A percentile compares a stretch with the other conserved stretches of the same genome.
phyloP scores from a whole-genome alignment of 2,113 vertebrate genomes.

The Pica pica region DNA sequence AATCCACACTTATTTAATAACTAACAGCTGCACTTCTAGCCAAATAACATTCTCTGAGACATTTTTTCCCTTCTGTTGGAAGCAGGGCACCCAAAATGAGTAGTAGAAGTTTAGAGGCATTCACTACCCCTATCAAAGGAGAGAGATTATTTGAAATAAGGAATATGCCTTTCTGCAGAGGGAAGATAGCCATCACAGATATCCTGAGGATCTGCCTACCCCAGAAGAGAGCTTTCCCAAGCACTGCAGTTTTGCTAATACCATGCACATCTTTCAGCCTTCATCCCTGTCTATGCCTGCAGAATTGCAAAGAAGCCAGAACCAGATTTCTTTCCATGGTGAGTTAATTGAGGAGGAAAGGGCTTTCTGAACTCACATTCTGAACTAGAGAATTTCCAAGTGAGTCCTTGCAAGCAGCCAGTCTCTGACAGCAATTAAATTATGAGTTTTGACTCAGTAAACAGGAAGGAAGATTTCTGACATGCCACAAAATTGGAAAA shows the following conservation, averaged over 20 bases:
- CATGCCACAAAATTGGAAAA: not conserved
- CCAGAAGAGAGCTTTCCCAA: not conserved
- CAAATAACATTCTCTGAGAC: not conserved
- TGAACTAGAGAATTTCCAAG: not conserved
- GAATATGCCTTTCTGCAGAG: not conserved
- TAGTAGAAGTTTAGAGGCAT: not conserved
- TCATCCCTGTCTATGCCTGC: not conserved
- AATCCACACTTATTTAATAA: not conserved
- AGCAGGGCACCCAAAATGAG: not conserved
- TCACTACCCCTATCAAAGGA: not conserved
- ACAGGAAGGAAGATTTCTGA: conserved; percentile 13
- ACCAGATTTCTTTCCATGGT: not conserved
- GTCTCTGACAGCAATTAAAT: not conserved
- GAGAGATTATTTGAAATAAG: not conserved
- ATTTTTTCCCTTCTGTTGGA: not conserved
- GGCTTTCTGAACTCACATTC: not conserved
- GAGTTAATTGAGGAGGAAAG: not conserved
- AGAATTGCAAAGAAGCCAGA: not conserved
- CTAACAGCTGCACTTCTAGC: not conserved
- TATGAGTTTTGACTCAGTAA: not conserved
- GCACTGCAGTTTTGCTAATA: not conserved
- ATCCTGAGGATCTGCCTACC: not conserved
- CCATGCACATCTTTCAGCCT: not conserved
- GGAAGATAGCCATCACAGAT: not conserved
- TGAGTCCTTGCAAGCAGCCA: not conserved